Evolutionary conservation across 2,797 vertebrate species (phyloP), one percentile per base, ranked within the genome.

Genomic region (Notolabrus celidotus): DNA sequence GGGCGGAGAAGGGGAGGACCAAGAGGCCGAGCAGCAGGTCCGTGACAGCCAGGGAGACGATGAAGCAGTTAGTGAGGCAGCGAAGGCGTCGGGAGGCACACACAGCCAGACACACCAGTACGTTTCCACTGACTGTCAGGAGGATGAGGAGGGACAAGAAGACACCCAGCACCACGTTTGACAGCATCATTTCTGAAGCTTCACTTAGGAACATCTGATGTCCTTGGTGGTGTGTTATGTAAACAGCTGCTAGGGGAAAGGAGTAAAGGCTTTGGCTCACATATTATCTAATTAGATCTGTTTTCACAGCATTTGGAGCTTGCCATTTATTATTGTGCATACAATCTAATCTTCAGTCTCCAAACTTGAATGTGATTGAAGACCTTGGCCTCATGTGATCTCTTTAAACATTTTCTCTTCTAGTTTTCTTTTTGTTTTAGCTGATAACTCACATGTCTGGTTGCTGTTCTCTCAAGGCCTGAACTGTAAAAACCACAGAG

Each of bases 21-120:
- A 97, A 90, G 64, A 96, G 87, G 25, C 97, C 98, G 39, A 99
- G 96, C 39, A 98, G 96, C 69, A 99, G 93, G 92, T 99, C 98
- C 2, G 97, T 98, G 78, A 97, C 91, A 5, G 97, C 97, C 83
- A 99, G 94, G 2, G 98, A 99, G 61, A 99, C 95, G 17, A 99
- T 97, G 89, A 99, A 96, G 90, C 97, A 99, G 95, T 99, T 99
- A 58, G 97, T 98, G 86, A 97, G 90, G 69, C 92, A 97, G 71
- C 96, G 97, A 42, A 99, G 96, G 54, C 92, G 93, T 46, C 96
- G 95, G 36, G 95, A 96, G 23, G 94, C 71, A 16, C 93, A 96
- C 64, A 99, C 96, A 0, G 96, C 97, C 89, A 99, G 89, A 79
- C 97, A 99, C 74, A 98, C 97, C 0, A 98, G 79, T 82, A 98